phyloP scores from a whole-genome alignment of 2,888 invertebrate species.

The Stenoptilia bipunctidactyla region DNA sequence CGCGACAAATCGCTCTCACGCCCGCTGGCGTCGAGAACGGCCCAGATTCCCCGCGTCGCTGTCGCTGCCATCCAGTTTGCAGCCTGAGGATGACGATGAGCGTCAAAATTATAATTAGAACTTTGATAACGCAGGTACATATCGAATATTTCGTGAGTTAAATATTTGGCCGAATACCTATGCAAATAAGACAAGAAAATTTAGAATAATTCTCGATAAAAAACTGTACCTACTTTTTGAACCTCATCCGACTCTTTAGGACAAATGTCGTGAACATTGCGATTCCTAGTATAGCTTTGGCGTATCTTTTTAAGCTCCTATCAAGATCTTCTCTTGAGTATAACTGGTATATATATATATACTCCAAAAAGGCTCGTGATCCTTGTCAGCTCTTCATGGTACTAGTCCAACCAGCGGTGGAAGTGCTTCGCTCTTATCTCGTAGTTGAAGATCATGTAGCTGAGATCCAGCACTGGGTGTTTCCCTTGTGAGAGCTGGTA shows the following conservation, averaged over 20 bases:
- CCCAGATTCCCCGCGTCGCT: too few species aligned
- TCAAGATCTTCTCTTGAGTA: constrained; percentile 2
- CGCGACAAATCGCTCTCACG: too few species aligned
- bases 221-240: background rate
- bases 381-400: background rate
- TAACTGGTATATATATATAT: background rate
- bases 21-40: too few species aligned
- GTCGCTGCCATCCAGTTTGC: too few species aligned
- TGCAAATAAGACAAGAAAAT: too few species aligned
- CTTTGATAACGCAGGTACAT: too few species aligned
- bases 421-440: constrained; percentile 4
- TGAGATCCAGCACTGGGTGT: constrained; percentile 2
- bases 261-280: background rate
- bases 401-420: constrained; percentile 7
- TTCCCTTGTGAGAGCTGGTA: constrained; percentile 3
- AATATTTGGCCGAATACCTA: too few species aligned
- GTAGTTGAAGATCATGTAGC: constrained; percentile 5
- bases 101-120: too few species aligned
- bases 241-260: background rate
- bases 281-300: background rate
- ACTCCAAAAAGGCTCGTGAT: background rate
- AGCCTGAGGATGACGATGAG: too few species aligned
- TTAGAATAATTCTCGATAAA: too few species aligned
- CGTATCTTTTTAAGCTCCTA: background rate
- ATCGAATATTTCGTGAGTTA: too few species aligned